Evolutionary conservation across 2,113 vertebrate genomes (phyloP).

Genomic region (Barbus barbus): DNA sequence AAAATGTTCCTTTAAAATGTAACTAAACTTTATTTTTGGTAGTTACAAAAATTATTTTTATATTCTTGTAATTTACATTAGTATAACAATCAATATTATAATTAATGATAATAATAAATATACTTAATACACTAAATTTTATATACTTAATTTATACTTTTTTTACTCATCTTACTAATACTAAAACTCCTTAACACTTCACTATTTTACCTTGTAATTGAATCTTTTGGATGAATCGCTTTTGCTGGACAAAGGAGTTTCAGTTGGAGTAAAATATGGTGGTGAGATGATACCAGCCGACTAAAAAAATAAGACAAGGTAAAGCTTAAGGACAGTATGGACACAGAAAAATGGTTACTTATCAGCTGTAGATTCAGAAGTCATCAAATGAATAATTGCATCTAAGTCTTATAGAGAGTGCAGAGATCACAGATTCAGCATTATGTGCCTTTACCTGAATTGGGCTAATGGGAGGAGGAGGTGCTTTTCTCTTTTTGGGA

Average conservation of each 20-base stretch:
- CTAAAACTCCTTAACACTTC: background rate
- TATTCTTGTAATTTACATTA: no score
- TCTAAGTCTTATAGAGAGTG: background rate
- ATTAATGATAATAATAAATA: no score
- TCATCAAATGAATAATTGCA: background rate
- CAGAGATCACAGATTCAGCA: conserved; percentile 23
- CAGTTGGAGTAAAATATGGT: conserved; percentile 70
- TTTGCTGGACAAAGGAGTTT: conserved; percentile 79
- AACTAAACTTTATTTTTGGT: no score
- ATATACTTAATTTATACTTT: no score
- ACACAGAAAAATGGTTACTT: background rate
- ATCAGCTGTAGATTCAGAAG: background rate
- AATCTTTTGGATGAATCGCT: conserved; percentile 72
- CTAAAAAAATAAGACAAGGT: conserved; percentile 55
- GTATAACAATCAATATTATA: no score
- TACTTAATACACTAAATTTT: no score
- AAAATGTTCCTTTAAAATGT: no score
- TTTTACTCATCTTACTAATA: background rate
- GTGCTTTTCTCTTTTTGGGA: conserved; percentile 99
- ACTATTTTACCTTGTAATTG: conserved; percentile 55
- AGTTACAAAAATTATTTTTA: no score
- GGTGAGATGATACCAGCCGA: conserved; percentile 74
- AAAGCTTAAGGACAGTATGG: background rate
- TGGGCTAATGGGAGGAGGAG: conserved; percentile 95
- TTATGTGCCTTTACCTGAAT: conserved; percentile 85